Evolutionary conservation across 2,888 invertebrate species (phyloP).

Genomic region (Ariolimax columbianus): DNA sequence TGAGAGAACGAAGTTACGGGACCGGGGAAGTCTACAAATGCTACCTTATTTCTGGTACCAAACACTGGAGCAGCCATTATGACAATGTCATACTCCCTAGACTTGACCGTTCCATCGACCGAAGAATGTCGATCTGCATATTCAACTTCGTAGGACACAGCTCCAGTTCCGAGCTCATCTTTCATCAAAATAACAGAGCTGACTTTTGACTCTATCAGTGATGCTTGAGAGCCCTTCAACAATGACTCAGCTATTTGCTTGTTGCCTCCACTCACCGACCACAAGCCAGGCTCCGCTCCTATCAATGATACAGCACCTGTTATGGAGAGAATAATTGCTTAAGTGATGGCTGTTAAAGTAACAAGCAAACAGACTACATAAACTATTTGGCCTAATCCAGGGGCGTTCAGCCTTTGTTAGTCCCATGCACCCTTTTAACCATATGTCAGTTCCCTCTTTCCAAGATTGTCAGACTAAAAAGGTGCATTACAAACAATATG

Average conservation of each 20-base stretch:
- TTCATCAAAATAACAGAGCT: slow-evolving; percentile 60
- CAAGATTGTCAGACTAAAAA: too few relatives aligned
- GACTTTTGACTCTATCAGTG: slow-evolving; percentile 77
- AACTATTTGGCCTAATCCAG: too few relatives aligned
- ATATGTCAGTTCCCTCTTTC: too few relatives aligned
- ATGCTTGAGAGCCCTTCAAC: slow-evolving; percentile 77
- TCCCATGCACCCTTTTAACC: too few relatives aligned
- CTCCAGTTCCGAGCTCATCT: slow-evolving; percentile 56
- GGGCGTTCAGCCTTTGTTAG: too few relatives aligned
- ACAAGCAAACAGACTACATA: neutral
- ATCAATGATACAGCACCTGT: slow-evolving; percentile 81
- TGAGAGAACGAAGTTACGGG: slow-evolving; percentile 32
- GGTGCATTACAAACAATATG: too few relatives aligned
- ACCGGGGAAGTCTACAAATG: slow-evolving; percentile 76
- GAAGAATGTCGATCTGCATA: slow-evolving; percentile 53
- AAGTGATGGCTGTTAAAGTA: neutral
- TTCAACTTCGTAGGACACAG: slow-evolving; percentile 64
- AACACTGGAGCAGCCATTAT: slow-evolving; percentile 81
- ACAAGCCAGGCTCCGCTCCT: slow-evolving; percentile 81
- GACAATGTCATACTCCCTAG: slow-evolving; percentile 81
- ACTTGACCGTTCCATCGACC: slow-evolving; percentile 31
- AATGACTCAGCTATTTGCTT: slow-evolving; percentile 71
- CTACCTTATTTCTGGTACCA: slow-evolving; percentile 38
- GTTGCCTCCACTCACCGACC: slow-evolving; percentile 84
- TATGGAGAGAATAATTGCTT: neutral